A percentile compares a stretch with the other conserved stretches of the same genome.
phyloP scores from a whole-genome alignment of 1,140 invertebrate genomes.

The Lethocerus indicus region DNA sequence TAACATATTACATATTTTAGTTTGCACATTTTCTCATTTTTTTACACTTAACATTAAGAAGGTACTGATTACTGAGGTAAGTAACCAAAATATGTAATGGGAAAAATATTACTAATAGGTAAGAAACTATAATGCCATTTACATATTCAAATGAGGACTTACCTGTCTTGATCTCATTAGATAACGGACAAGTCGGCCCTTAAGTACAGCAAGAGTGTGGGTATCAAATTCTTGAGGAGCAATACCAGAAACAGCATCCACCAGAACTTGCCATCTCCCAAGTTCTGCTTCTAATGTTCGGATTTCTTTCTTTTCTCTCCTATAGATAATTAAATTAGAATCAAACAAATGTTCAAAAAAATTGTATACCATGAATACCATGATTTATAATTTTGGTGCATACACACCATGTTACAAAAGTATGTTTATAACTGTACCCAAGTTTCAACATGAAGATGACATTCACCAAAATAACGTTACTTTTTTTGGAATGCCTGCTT shows the following conservation, averaged over 20 bases:
- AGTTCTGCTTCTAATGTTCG: conserved; percentile 77
- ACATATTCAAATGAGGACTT: conserved; percentile 18
- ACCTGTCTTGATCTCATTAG: conserved; percentile 90
- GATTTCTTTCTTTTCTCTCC: conserved; percentile 65
- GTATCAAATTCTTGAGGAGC: conserved; percentile 71
- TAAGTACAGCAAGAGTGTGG: conserved; percentile 82
- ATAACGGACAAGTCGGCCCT: conserved; percentile 82
- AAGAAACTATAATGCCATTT: background rate
- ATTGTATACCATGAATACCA: background rate
- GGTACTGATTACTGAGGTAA: too few species aligned
- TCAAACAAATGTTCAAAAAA: background rate
- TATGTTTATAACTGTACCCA: too few species aligned
- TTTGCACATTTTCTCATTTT: too few species aligned
- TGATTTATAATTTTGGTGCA: background rate
- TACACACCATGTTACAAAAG: background rate
- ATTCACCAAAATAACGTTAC: too few species aligned
- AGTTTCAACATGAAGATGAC: too few species aligned
- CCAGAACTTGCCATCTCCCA: conserved; percentile 81
- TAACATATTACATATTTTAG: too few species aligned
- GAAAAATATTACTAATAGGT: background rate
- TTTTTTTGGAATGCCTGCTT: too few species aligned
- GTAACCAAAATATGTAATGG: background rate
- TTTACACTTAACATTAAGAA: too few species aligned
- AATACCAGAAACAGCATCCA: conserved; percentile 70
- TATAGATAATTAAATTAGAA: conserved; percentile 23